These are phyloP conservation scores for Peromyscus californicus DNA, from an alignment of 2,113 vertebrate species.

Conservation along the genomic window DNA sequence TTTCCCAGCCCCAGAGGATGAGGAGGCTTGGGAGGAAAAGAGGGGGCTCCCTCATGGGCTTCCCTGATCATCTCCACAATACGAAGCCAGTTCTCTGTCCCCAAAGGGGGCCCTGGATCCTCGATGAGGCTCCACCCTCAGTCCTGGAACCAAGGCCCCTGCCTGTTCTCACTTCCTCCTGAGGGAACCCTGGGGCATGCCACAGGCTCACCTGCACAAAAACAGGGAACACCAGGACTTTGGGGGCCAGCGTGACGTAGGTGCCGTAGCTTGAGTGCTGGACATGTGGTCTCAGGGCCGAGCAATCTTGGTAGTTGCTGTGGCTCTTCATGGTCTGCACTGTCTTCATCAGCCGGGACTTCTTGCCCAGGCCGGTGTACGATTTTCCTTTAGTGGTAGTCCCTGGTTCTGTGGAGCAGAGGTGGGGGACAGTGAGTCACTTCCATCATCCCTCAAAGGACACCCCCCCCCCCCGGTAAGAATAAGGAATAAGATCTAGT, in stretches of 20 bases:
- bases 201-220: slow-evolving; percentile 94
- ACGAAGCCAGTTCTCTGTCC: not conserved
- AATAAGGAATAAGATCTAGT: not conserved
- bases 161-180: not conserved
- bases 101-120: not conserved
- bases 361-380: slow-evolving; percentile 85
- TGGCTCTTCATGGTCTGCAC: slow-evolving; percentile 91
- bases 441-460: not conserved
- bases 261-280: slow-evolving; percentile 93
- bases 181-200: not conserved
- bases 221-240: slow-evolving; percentile 96
- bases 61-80: not conserved
- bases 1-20: not conserved
- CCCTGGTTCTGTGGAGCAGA: slow-evolving; percentile 78
- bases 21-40: fast-evolving
- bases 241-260: slow-evolving; percentile 94
- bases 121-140: not conserved
- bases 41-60: not conserved
- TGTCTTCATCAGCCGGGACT: slow-evolving; percentile 92
- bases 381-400: slow-evolving; percentile 84
- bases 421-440: not conserved
- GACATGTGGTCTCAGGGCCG: slow-evolving; percentile 91
- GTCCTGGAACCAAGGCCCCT: not conserved
- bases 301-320: slow-evolving; percentile 95
- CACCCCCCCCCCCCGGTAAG: not conserved